These are phyloP conservation scores for Aphis craccivora DNA, from an alignment of 1,140 invertebrate species.

Conservation along the genomic window DNA sequence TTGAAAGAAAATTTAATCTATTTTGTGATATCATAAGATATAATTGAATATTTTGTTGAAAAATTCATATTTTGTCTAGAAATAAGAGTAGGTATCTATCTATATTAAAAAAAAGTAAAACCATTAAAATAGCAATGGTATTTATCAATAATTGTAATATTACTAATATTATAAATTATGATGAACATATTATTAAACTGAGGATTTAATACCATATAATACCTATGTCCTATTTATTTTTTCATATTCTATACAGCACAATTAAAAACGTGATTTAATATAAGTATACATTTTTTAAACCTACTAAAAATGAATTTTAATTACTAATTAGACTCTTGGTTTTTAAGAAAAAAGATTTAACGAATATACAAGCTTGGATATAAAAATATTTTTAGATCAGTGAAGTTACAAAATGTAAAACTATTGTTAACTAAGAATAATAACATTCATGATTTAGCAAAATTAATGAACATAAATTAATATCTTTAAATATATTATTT, in stretches of 20 bases:
- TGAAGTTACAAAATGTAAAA: no score
- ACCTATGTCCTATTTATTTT: neutral
- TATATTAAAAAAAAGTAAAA: neutral
- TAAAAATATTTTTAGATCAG: no score
- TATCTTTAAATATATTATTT: neutral
- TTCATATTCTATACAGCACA: neutral
- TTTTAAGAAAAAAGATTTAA: no score
- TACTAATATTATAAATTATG: neutral
- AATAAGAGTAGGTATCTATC: neutral
- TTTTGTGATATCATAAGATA: neutral
- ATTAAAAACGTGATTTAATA: neutral
- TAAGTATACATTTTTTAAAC: neutral
- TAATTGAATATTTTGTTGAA: neutral
- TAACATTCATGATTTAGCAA: no score
- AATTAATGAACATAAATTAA: no score
- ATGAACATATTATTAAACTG: neutral
- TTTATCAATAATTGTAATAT: neutral
- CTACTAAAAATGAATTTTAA: neutral
- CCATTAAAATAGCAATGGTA: neutral
- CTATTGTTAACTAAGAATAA: no score
- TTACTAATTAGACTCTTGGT: neutral
- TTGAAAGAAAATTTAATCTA: neutral
- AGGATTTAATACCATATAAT: neutral
- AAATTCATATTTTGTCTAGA: neutral
- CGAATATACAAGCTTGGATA: no score